Evolutionary conservation across 30 jellyfish, hydroid and myxozoan genomes (phyloP).

Genomic region (Aurelia aurita complex sp. Pacific): DNA sequence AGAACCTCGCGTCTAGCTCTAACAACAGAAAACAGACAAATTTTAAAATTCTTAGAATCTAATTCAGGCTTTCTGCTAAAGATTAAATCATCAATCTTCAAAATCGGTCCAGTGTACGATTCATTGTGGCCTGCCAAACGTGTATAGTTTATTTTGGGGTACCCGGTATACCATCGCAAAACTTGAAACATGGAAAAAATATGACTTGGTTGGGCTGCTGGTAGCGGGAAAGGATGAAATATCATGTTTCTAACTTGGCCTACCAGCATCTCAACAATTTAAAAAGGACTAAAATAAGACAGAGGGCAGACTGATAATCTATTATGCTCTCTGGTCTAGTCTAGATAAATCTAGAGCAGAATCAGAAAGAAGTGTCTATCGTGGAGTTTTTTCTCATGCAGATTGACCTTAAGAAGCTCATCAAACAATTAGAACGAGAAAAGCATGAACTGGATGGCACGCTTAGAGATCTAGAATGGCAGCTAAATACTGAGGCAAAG

Average conservation of each 20-base stretch:
- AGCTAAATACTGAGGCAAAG: conserved; percentile 80
- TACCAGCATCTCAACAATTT: background rate
- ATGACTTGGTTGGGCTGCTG: too few relatives aligned
- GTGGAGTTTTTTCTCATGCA: background rate
- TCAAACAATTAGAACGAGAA: conserved; percentile 57
- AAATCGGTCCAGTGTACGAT: too few relatives aligned
- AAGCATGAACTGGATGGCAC: conserved; percentile 67
- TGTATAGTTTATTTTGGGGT: too few relatives aligned
- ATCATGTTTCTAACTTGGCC: background rate
- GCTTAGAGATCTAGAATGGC: conserved; percentile 83
- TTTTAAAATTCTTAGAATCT: too few relatives aligned
- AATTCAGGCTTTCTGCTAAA: too few relatives aligned
- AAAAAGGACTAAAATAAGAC: background rate
- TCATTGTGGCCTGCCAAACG: too few relatives aligned
- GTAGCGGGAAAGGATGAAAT: too few relatives aligned
- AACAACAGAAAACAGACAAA: too few relatives aligned
- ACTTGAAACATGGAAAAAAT: too few relatives aligned
- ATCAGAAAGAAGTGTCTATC: background rate
- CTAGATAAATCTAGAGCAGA: background rate
- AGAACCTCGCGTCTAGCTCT: too few relatives aligned
- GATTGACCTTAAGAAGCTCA: conserved; percentile 60
- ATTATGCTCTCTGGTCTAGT: background rate
- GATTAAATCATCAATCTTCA: too few relatives aligned
- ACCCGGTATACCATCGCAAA: too few relatives aligned
- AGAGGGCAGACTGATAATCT: background rate